Evolutionary conservation across 2,113 vertebrate genomes (phyloP).

Genomic region (Gorilla gorilla): DNA sequence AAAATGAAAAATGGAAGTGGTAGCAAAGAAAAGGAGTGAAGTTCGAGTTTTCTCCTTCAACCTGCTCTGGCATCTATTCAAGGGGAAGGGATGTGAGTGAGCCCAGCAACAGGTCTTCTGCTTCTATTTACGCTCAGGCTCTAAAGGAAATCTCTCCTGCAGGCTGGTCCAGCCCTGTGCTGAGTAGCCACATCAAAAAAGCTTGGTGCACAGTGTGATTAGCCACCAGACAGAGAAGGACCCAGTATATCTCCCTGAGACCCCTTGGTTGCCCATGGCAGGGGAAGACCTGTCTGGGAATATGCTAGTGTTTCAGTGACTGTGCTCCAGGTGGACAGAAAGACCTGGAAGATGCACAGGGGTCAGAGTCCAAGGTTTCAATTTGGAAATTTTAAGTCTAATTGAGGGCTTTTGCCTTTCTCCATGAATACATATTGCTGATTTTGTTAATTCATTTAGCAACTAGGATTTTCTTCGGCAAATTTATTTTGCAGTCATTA

Average conservation of each 20-base stretch:
- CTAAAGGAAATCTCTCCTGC: background rate
- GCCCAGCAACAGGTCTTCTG: background rate
- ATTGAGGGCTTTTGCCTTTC: background rate
- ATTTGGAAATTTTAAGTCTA: background rate
- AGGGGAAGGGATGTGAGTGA: background rate
- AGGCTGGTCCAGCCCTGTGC: background rate
- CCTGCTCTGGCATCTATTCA: background rate
- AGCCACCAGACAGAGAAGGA: background rate
- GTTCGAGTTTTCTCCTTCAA: background rate
- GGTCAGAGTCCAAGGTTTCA: background rate
- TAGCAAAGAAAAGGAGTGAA: background rate
- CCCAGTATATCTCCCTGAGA: background rate
- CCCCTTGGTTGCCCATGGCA: background rate
- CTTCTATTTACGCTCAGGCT: background rate
- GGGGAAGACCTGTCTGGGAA: background rate
- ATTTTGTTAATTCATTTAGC: background rate
- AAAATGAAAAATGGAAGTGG: background rate
- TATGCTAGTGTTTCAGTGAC: background rate
- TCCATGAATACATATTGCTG: background rate
- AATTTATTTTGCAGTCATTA: background rate
- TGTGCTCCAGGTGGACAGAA: background rate
- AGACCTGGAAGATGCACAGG: background rate
- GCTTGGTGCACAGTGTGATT: rapidly evolving
- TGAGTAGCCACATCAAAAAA: background rate
- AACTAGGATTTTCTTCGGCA: background rate